Base-by-base conservation (phyloP, 2,888 invertebrate genomes). In the Leptopterna dolabrata region DNA sequence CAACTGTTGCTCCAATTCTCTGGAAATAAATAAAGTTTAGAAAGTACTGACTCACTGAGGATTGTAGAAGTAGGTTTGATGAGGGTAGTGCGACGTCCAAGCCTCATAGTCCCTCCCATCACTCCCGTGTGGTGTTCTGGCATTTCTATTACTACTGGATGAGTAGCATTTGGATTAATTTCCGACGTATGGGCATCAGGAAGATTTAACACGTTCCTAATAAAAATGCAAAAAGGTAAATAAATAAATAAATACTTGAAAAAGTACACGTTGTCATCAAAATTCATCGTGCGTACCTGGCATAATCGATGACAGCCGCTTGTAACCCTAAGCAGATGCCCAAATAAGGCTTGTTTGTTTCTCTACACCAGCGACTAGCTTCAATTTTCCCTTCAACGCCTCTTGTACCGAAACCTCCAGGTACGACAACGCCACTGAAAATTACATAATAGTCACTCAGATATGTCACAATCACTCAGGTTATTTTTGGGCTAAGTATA, bases 291-390 rank as follows among this genome's bases (percentile, higher is more conserved):
- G 19, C 4, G n/a, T 83, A 92, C 92, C 92, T 91, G 0, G 98
- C 95, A 91, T 96, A 99, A 92, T 99, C 99, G 90, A 99, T 96
- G 4, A 98, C 98, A 11, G 98, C 96, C 29, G 97, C 97, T 93
- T 99, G 99, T 89, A 99, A 93, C 6, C 99, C 99, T n/a, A 99
- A 93, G 91, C 99, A 99, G 90, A 99, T 97, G 51, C 99, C 99
- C 24, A 99, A 93, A 92, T 96, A 97, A 0, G 99, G 99, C 43
- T 87, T 87, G 78, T 95, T 94, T 81, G 96, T 97, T 90, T 94
- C 95, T 55, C 99, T 94, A 88, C 99, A 98, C 97, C 98, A 99
- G 90, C 96, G 94, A 90, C 97, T 96, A 0, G 99, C 99, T 88
- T 95, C 95, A 80, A 99, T 97, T 93, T 98, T 99, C 0, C 99